A percentile compares a stretch with the other conserved stretches of the same genome.
Evolutionary conservation across 1,140 invertebrate genomes (phyloP).

Genomic region (Periplaneta americana): DNA sequence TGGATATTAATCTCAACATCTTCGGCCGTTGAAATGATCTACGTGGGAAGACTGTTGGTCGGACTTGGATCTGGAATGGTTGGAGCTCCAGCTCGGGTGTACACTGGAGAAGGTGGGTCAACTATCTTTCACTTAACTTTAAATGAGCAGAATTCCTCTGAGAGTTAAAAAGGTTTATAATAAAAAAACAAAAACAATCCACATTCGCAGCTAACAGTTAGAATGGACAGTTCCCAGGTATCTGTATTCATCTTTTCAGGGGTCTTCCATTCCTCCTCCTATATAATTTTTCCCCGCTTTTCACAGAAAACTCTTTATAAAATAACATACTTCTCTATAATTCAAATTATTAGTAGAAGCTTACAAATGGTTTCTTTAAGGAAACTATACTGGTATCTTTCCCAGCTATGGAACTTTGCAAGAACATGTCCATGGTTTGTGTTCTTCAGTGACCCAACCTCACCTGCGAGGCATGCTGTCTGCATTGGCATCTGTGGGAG

Average conservation of each 20-base stretch:
- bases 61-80: slow-evolving; percentile 65
- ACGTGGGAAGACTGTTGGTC: slow-evolving; percentile 53
- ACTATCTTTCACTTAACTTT: background rate
- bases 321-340: background rate
- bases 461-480: slow-evolving; percentile 61
- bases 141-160: no score
- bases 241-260: no score
- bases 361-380: background rate
- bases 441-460: slow-evolving; percentile 49
- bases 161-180: no score
- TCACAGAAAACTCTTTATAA: no score
- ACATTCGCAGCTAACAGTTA: no score
- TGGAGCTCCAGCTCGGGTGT: slow-evolving; percentile 59
- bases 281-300: no score
- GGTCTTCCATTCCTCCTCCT: no score
- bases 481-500: slow-evolving; percentile 52
- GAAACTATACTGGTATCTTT: background rate
- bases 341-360: background rate
- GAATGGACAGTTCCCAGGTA: no score
- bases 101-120: slow-evolving; percentile 47
- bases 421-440: background rate
- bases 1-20: slow-evolving; percentile 59
- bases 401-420: background rate
- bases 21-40: slow-evolving; percentile 52
- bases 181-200: no score